phyloP scores from a whole-genome alignment of 2,797 vertebrate species.

The Scolopax rusticola region DNA sequence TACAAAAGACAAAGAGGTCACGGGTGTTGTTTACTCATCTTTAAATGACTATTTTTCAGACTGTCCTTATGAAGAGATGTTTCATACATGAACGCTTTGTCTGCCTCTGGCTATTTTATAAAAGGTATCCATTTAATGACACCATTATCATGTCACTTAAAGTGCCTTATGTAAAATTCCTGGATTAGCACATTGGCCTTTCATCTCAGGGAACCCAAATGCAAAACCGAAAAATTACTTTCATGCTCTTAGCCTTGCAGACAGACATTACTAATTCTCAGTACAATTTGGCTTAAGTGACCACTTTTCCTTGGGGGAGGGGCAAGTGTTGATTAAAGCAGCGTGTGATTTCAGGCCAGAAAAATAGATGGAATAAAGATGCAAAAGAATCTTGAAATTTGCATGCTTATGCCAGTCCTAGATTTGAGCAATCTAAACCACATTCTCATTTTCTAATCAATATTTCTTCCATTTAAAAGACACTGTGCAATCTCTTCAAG shows the following conservation, averaged over 20 bases:
- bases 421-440: background rate
- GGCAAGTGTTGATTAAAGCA: background rate
- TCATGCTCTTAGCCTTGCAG: slow-evolving; percentile 23
- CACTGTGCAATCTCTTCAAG: background rate
- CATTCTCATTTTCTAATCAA: slow-evolving; percentile 1
- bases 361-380: background rate
- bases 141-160: slow-evolving; percentile 42
- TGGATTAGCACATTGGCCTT: slow-evolving; percentile 37
- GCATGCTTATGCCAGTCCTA: background rate
- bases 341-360: background rate
- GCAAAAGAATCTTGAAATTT: background rate
- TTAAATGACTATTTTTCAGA: slow-evolving; percentile 16
- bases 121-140: slow-evolving; percentile 41
- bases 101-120: slow-evolving; percentile 15
- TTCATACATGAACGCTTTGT: slow-evolving; percentile 31
- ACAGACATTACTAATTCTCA: slow-evolving; percentile 20
- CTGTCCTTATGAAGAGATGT: background rate
- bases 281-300: slow-evolving; percentile 17
- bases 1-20: background rate
- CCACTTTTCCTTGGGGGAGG: background rate
- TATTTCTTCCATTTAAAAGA: background rate
- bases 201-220: slow-evolving; percentile 22
- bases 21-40: background rate
- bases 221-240: slow-evolving; percentile 53
- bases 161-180: slow-evolving; percentile 46